These are phyloP conservation scores for Myzus persicae DNA, from an alignment of 1,140 invertebrate genomes.

Conservation along the genomic window DNA sequence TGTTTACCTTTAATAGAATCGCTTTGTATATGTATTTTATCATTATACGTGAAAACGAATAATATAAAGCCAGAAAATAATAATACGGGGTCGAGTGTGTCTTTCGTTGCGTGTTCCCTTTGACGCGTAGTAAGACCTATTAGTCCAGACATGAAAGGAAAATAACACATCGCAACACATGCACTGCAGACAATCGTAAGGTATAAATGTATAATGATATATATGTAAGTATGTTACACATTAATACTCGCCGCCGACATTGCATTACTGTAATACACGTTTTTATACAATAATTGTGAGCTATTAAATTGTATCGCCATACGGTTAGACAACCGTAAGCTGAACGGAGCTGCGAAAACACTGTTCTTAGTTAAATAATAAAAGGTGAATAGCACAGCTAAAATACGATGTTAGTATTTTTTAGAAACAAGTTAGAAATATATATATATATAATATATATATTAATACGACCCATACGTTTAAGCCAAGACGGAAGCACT, in stretches of 20 bases:
- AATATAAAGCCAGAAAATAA: neutral
- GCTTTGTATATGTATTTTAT: neutral
- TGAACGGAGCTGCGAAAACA: too few relatives aligned
- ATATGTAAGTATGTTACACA: neutral
- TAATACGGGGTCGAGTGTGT: neutral
- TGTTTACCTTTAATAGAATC: neutral
- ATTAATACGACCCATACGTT: too few relatives aligned
- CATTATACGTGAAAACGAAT: neutral
- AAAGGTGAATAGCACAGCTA: too few relatives aligned
- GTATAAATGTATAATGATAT: slow-evolving; percentile 2
- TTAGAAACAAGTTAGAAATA: too few relatives aligned
- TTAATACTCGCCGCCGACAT: neutral
- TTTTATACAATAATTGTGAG: slow-evolving; percentile 1
- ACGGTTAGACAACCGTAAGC: too few relatives aligned
- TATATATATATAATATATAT: too few relatives aligned
- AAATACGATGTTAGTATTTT: too few relatives aligned
- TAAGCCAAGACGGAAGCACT: too few relatives aligned
- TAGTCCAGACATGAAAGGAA: neutral
- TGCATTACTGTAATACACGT: neutral
- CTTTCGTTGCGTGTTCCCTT: neutral
- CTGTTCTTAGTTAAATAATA: too few relatives aligned
- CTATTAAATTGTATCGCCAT: too few relatives aligned
- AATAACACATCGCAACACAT: neutral
- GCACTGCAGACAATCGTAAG: neutral
- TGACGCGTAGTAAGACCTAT: neutral